Evolutionary conservation across 1,140 invertebrate species (phyloP).

Genomic region (Magallana angulata): DNA sequence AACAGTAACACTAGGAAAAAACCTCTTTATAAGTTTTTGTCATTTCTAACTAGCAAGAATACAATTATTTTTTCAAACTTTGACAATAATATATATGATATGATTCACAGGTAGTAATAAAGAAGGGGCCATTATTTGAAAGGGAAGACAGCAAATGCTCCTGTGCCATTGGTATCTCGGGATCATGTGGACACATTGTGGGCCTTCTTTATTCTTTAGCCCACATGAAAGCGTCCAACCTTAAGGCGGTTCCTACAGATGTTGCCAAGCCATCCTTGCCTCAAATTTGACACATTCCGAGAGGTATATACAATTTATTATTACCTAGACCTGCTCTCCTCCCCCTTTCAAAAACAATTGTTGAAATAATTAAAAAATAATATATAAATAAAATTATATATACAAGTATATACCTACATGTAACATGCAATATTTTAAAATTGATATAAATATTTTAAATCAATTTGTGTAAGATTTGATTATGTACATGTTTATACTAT

Average conservation of each 20-base stretch:
- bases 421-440: too few species aligned
- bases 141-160: slow-evolving; percentile 34
- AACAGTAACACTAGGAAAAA: too few species aligned
- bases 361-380: too few species aligned
- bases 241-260: slow-evolving; percentile 49
- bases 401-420: too few species aligned
- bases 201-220: slow-evolving; percentile 42
- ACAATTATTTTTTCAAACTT: neutral
- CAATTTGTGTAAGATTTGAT: too few species aligned
- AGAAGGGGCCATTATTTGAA: neutral
- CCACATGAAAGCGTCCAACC: slow-evolving; percentile 23
- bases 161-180: slow-evolving; percentile 52
- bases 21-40: neutral
- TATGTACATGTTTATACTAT: too few species aligned
- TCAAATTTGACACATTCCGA: slow-evolving; percentile 50
- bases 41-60: neutral
- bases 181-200: slow-evolving; percentile 50
- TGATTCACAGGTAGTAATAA: neutral
- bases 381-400: too few species aligned
- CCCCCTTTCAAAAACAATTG: too few species aligned
- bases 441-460: too few species aligned
- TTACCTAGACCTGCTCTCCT: too few species aligned
- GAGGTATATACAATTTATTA: too few species aligned
- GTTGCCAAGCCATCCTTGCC: neutral
- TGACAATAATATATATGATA: too few species aligned